Conservation (phyloP, 92 coral and sea anemone species). For the Porites rus region DNA sequence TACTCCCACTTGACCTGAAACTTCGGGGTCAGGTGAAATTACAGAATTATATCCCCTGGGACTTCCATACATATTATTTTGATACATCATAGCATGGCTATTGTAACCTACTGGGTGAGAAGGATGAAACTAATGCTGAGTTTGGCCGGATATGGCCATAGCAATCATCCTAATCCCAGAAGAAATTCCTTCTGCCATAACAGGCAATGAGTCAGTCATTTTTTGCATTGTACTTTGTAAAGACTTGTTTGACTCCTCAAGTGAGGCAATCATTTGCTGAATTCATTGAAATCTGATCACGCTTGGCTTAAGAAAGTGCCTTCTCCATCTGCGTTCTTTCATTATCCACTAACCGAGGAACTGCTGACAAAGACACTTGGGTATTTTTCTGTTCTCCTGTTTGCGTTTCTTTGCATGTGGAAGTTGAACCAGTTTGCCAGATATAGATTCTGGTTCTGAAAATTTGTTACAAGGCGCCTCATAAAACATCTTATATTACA, state of each 20-base stretch:
- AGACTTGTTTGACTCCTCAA: constrained; percentile 39
- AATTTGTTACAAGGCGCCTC: not conserved
- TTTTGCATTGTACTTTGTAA: constrained; percentile 39
- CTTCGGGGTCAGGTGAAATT: constrained; percentile 1
- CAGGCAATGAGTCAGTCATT: constrained; percentile 41
- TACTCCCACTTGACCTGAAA: not conserved
- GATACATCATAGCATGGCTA: constrained; percentile 37
- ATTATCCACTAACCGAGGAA: constrained; percentile 44
- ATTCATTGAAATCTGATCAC: constrained; percentile 45
- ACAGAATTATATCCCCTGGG: constrained; percentile 3
- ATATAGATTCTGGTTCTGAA: constrained; percentile 8
- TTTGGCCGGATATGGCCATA: constrained; percentile 33
- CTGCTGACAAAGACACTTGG: constrained; percentile 19
- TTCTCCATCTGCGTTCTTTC: constrained; percentile 48
- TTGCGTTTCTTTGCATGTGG: not conserved
- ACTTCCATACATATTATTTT: constrained; percentile 8
- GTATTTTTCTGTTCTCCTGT: not conserved
- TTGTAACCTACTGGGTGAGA: constrained; percentile 9
- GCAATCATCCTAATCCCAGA: constrained; percentile 53
- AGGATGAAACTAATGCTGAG: constrained; percentile 12
- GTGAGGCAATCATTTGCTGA: constrained; percentile 34
- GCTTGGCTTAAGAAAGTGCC: constrained; percentile 37
- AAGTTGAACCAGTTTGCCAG: not conserved
- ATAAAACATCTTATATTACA: constrained; percentile 4
- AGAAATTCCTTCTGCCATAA: constrained; percentile 47